These are phyloP conservation scores for Noctuana brunneofusca DNA, from an alignment of 2,888 invertebrate species.

Conservation along the genomic window DNA sequence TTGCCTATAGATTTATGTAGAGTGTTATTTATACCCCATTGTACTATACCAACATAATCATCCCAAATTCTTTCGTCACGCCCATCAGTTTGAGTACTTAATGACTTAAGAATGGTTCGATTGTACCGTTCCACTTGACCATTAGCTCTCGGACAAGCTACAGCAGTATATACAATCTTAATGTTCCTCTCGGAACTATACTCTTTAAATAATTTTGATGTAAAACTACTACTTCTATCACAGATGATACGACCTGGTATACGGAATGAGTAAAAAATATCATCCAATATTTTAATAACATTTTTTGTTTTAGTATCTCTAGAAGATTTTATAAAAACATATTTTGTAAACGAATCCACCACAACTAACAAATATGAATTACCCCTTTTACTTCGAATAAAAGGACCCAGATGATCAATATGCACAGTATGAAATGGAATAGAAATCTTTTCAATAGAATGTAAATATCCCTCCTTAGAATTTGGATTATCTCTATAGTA, in stretches of 20 bases:
- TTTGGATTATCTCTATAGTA: neutral
- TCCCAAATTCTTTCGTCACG: no score
- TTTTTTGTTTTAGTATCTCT: neutral
- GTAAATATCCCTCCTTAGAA: neutral
- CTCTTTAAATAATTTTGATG: neutral
- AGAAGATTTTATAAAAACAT: neutral
- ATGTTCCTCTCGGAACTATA: neutral
- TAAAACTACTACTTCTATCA: neutral
- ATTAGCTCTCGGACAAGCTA: neutral
- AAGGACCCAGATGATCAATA: neutral
- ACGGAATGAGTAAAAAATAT: neutral
- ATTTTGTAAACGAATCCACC: conserved; percentile 1
- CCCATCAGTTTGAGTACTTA: no score
- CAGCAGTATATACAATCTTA: neutral
- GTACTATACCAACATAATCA: no score
- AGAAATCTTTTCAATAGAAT: neutral
- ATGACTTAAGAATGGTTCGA: no score
- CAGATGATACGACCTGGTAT: neutral
- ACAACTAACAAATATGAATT: neutral
- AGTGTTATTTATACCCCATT: no score
- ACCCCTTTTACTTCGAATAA: neutral
- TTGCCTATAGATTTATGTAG: no score
- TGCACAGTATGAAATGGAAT: neutral
- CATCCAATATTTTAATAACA: neutral
- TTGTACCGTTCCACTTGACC: neutral